Evolutionary conservation across 2,113 vertebrate species (phyloP).

Genomic region (Murina feae): DNA sequence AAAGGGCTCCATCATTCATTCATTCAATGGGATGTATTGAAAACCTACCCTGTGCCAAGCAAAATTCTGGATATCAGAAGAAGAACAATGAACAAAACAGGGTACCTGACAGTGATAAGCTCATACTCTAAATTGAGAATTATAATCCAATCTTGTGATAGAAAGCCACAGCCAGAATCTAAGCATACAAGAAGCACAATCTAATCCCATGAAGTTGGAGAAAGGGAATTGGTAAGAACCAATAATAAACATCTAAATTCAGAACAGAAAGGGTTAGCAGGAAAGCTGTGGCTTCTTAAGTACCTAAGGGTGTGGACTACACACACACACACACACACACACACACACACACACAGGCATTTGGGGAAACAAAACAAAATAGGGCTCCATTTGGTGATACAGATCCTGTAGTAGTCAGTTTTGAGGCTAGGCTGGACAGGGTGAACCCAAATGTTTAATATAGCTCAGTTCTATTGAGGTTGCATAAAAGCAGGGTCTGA

Average conservation of each 20-base stretch:
- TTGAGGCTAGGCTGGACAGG: not conserved
- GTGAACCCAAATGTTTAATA: not conserved
- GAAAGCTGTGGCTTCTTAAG: not conserved
- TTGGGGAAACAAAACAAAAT: not conserved
- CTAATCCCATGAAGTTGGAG: not conserved
- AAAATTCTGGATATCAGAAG: not conserved
- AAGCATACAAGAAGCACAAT: not conserved
- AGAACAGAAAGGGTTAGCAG: not conserved
- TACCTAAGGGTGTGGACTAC: not conserved
- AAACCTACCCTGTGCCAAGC: not conserved
- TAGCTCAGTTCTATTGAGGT: not conserved
- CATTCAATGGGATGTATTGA: not conserved
- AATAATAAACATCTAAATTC: not conserved
- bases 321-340: not conserved
- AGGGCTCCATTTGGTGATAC: not conserved
- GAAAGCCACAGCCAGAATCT: not conserved
- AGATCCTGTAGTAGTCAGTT: not conserved
- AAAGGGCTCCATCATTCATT: not conserved
- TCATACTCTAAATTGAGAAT: not conserved
- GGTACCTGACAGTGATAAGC: not conserved
- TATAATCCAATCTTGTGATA: not conserved
- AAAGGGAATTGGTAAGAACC: not conserved
- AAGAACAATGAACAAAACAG: not conserved
- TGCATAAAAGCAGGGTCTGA: not conserved
- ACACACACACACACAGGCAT: not conserved